Evolutionary conservation across 2,113 vertebrate genomes (phyloP).

Genomic region (Myotis yumanensis): DNA sequence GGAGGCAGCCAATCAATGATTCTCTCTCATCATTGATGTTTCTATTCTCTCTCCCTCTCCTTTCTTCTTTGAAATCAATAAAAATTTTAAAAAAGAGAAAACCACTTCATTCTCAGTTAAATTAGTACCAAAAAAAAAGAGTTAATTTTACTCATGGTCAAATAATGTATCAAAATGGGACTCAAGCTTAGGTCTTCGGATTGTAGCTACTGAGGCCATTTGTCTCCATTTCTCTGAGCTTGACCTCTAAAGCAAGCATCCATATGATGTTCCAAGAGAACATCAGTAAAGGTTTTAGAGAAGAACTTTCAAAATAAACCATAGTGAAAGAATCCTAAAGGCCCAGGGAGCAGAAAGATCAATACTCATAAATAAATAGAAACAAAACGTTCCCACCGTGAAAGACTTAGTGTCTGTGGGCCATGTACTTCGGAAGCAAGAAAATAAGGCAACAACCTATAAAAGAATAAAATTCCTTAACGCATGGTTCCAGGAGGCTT

Average conservation of each 20-base stretch:
- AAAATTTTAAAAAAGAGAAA: not conserved
- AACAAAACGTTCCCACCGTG: conserved; percentile 7
- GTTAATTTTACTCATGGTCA: not conserved
- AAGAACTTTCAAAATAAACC: not conserved
- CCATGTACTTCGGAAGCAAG: not conserved
- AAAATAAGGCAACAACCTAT: not conserved
- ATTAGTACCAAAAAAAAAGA: not conserved
- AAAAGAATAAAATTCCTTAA: not conserved
- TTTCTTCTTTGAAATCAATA: no score
- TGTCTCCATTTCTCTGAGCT: not conserved
- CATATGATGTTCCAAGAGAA: not conserved
- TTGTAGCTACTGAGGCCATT: not conserved
- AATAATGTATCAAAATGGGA: not conserved
- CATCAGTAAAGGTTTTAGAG: not conserved
- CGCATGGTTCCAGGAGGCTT: not conserved
- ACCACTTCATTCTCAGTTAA: not conserved
- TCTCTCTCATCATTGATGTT: no score
- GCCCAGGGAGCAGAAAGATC: not conserved
- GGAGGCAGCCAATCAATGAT: no score
- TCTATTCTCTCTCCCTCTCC: no score
- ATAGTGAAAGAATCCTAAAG: not conserved
- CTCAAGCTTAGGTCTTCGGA: not conserved
- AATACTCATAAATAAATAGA: conserved; percentile 1
- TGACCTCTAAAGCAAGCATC: not conserved
- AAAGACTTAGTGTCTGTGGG: not conserved